Base-by-base conservation (phyloP, 2,888 invertebrate genomes). In the Oscheius sp. region DNA sequence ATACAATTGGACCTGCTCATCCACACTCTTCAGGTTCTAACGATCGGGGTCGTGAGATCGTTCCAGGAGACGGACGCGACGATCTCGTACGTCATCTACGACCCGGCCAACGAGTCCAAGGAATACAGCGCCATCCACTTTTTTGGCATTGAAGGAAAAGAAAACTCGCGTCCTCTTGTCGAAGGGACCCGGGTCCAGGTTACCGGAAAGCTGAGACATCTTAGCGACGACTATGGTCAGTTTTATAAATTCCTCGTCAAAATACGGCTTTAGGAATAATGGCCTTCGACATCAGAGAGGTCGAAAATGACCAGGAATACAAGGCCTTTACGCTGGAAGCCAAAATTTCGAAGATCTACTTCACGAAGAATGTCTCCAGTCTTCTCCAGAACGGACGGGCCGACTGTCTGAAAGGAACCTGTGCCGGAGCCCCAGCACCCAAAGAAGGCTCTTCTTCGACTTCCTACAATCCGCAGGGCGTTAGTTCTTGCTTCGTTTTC, bases 291-390 rank as follows among this genome's bases (percentile, higher is more conserved):
- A 21, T 74, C 7, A 21, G n/a, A 13, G 74, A 74, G 53, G 33
- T 70, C 47, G 10, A 10, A 9, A 29, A 60, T 32, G 74, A 74
- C 21, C 50, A 60, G 21, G 74, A 74, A 47, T 70, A 74, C 33
- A 13, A 70, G 11, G 62, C 70, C 1, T 74, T 60, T 53, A 55
- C 47, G 1, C 42, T 74, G 4, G 74, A 74, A 35, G 68, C 70
- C 7, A 70, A 60, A 51, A 60, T 74, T n/a, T 59, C 74, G 7
- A 62, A 70, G 33, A n/a, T 74, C 2, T 74, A 60, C 53, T 74
- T 74, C 48, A 29, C 70, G n/a, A 74, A 74, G 42, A 70, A 70
- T 11, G n/a, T 51, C 10, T 32, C 50, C 33, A 37, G 47, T 47
- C 29, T 48, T 32, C 48, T 70, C 2, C 70, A 70, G 42, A 21